Conservation (phyloP, 2,888 invertebrate species). For the Dysmachus trigonus region DNA sequence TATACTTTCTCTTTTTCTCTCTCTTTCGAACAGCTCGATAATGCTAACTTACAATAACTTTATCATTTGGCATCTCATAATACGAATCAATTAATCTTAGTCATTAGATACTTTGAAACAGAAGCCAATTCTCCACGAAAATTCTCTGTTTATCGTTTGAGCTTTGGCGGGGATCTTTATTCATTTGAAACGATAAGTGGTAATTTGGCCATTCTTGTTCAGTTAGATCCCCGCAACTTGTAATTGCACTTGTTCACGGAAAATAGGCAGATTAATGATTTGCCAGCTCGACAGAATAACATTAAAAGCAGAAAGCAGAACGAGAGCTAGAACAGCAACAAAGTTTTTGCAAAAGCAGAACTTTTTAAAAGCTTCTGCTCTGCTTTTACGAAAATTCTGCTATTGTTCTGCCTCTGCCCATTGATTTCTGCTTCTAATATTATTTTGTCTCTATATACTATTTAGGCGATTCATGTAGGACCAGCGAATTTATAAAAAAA, state of each 20-base stretch:
- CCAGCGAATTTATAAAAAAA: neutral
- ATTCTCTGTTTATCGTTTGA: neutral
- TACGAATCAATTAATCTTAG: constrained; percentile 19
- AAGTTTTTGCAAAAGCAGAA: neutral
- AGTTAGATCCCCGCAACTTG: neutral
- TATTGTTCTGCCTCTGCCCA: neutral
- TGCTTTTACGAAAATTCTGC: neutral
- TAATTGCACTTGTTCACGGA: constrained; percentile 16
- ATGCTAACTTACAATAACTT: constrained; percentile 7
- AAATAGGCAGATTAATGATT: neutral
- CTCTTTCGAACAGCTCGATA: neutral
- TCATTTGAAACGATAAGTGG: neutral
- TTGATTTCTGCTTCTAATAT: neutral
- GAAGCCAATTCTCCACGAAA: neutral
- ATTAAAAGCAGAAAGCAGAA: neutral
- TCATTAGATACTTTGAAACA: neutral
- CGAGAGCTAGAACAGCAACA: neutral
- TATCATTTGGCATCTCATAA: constrained; percentile 33
- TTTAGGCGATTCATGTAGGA: neutral
- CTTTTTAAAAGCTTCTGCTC: neutral
- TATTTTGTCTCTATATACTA: neutral
- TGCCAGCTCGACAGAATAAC: neutral
- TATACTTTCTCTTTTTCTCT: constrained; percentile 13
- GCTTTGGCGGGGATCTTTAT: neutral
- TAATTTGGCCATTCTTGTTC: neutral